Evolutionary conservation across 2,113 vertebrate species (phyloP), one percentile per base, ranked within the genome.

Genomic region (Ciconia maguari): DNA sequence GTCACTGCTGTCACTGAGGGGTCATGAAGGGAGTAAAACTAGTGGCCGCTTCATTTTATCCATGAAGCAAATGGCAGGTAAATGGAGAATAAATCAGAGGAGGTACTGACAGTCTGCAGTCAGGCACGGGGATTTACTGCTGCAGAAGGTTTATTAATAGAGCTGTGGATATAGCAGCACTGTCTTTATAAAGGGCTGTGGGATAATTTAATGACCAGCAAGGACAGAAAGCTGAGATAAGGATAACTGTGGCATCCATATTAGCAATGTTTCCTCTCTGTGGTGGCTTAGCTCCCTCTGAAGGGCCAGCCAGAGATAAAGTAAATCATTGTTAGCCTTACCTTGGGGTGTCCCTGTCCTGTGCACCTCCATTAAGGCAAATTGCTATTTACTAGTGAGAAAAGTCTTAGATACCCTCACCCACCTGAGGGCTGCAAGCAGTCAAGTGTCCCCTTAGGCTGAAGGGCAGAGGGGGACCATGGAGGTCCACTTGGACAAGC

Each of bases 181-280:
- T 48, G 52, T 91, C 87, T 87, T 38, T 38, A 57, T 76, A 90
- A 91, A 41, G 74, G 78, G 19, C 55, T 93, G 62, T 26, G 87
- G 66, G 93, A 95, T 95, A 96, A 97, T 96, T 96, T 96, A 97
- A 93, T 95, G 93, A 94, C 48, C 87, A 94, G 52, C 44, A 95
- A 91, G 48, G 75, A 83, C 78, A 94, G 90, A 83, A 87, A 96
- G 92, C 87, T 96, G 93, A 96, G 90, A 94, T 90, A 89, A 96
- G 55, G 68, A 58, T 44, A 94, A 80, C n/a, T 72, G 62, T 6
- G 62, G 78, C 62, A 83, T 80, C 78, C 62, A 26, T 71, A 83
- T 91, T 74, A 90, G 49, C 74, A 76, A 20, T 41, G 57, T 30
- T 93, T 74, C 22, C 57, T 65, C 57, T 93, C 82, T 54, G 41